A percentile compares a stretch with the other conserved stretches of the same genome.
phyloP scores from a whole-genome alignment of 2,113 vertebrate species.

The Noturus placidus region DNA sequence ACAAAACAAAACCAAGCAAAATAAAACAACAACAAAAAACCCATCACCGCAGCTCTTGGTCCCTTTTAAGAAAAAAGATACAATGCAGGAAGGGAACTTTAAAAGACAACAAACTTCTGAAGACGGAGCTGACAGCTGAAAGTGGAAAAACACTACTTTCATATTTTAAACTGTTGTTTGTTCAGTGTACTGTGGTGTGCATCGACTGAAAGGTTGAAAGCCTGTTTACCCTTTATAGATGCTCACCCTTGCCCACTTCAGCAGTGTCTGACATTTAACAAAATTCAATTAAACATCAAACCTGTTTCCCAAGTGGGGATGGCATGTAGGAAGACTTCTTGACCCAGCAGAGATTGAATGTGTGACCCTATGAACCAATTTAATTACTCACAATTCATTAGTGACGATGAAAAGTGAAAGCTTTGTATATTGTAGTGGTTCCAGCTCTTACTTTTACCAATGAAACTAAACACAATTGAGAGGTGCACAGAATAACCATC shows the following conservation, averaged over 20 bases:
- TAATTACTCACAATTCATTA: conserved; percentile 16
- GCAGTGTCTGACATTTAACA: conserved; percentile 20
- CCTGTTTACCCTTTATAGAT: conserved; percentile 33
- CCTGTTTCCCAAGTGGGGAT: conserved; percentile 34
- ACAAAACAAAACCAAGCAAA: neutral
- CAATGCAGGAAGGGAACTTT: neutral
- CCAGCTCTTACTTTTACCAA: neutral
- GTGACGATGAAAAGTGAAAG: conserved; percentile 16
- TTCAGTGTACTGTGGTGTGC: conserved; percentile 14
- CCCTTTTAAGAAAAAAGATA: neutral
- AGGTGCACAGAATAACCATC: conserved; percentile 4
- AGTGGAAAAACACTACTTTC: conserved; percentile 9
- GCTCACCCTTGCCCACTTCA: conserved; percentile 8
- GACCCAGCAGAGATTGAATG: conserved; percentile 33
- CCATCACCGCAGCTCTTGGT: neutral
- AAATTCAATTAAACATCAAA: conserved; percentile 44
- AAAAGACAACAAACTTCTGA: neutral
- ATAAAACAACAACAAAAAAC: neutral
- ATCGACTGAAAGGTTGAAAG: conserved; percentile 30
- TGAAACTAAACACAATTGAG: neutral
- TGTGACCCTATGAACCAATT: conserved; percentile 36
- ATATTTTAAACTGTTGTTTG: conserved; percentile 5
- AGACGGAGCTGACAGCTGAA: neutral
- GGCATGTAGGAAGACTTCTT: conserved; percentile 30
- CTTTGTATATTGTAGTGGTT: neutral